A percentile compares a stretch with the other conserved stretches of the same genome.
phyloP scores from a whole-genome alignment of 1,140 invertebrate genomes.

The Monomorium pharaonis region DNA sequence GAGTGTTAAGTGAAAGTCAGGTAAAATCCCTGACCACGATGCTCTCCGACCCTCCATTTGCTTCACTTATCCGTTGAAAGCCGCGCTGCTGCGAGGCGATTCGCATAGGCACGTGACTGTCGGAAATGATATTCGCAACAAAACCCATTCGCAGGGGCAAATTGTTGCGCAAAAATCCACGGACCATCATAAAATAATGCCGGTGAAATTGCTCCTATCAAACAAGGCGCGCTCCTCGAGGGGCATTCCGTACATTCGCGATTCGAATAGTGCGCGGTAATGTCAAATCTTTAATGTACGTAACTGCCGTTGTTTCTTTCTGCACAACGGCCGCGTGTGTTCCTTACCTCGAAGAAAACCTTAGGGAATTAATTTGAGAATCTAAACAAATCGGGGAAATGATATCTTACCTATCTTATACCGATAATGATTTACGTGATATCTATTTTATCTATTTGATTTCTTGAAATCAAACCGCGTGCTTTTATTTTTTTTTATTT shows the following conservation, averaged over 20 bases:
- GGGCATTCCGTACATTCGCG: not conserved
- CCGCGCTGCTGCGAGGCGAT: constrained; percentile 52
- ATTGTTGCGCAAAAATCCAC: not conserved
- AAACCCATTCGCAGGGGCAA: not conserved
- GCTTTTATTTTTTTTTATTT: not conserved
- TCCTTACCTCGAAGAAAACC: not conserved
- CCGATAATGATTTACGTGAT: not conserved
- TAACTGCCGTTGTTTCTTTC: constrained; percentile 14
- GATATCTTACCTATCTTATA: not conserved
- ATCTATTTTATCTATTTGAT: not conserved
- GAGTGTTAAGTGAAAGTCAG: constrained; percentile 74
- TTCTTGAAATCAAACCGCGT: not conserved
- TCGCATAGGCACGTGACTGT: constrained; percentile 49
- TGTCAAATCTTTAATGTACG: constrained; percentile 34
- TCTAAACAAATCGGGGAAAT: not conserved
- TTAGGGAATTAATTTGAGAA: not conserved
- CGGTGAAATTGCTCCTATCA: constrained; percentile 34
- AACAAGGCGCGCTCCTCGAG: constrained; percentile 3
- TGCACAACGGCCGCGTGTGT: not conserved
- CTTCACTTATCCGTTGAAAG: constrained; percentile 64
- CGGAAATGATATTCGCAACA: constrained; percentile 45
- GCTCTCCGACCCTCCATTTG: constrained; percentile 73
- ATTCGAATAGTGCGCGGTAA: constrained; percentile 8
- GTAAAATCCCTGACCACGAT: constrained; percentile 75
- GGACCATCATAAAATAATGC: not conserved